Conservation (phyloP, 1,140 invertebrate species). For the Stenopsyche tienmushanensis region DNA sequence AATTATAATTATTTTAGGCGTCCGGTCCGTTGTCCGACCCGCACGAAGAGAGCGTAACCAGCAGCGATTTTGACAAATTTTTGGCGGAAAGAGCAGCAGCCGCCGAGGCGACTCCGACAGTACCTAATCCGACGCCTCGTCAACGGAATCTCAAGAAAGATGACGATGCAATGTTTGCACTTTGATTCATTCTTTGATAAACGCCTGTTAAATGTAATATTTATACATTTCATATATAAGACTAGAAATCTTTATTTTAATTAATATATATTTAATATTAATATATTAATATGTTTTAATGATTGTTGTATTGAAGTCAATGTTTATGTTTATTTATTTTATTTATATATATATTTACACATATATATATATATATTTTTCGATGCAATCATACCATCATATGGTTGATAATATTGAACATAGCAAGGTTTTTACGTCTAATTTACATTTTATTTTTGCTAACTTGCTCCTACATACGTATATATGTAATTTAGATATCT, state of each 20-base stretch:
- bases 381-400: background rate
- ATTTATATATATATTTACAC: background rate
- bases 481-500: too few relatives aligned
- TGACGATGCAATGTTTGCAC: constrained; percentile 52
- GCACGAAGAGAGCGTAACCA: constrained; percentile 73
- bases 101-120: constrained; percentile 58
- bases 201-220: constrained; percentile 10
- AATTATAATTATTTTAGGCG: too few relatives aligned
- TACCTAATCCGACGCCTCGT: constrained; percentile 39
- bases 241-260: background rate
- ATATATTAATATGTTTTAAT: background rate
- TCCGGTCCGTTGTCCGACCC: constrained; percentile 40
- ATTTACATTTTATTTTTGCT: too few relatives aligned
- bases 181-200: constrained; percentile 44
- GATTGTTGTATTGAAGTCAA: background rate
- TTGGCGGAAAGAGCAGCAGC: constrained; percentile 85
- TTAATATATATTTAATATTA: background rate
- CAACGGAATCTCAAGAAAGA: constrained; percentile 52
- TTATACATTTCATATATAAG: constrained; percentile 9
- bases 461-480: too few relatives aligned
- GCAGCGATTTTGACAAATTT: constrained; percentile 91
- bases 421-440: too few relatives aligned
- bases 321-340: background rate
- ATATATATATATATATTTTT: background rate
- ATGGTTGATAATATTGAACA: too few relatives aligned